phyloP scores from a whole-genome alignment of 2,888 invertebrate genomes.

The Dynastes grantii region DNA sequence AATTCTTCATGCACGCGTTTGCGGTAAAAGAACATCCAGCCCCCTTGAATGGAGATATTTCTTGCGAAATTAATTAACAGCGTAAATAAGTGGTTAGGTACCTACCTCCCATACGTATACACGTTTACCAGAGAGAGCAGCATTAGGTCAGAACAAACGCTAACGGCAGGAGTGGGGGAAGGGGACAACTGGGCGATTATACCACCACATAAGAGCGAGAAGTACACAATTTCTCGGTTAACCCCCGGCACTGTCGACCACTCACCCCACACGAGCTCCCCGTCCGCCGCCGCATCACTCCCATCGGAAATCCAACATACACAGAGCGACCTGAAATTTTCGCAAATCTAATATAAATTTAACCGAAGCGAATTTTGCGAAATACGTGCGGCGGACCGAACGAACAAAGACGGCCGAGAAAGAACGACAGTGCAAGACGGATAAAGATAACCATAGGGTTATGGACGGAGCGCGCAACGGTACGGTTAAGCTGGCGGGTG shows the following conservation, averaged over 20 bases:
- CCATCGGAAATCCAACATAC: conserved; percentile 36
- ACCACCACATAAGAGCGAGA: conserved; percentile 6
- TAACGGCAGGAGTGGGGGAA: background rate
- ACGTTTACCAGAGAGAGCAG: background rate
- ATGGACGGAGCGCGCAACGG: background rate
- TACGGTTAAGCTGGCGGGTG: conserved; percentile 13
- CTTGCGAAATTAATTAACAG: conserved; percentile 23
- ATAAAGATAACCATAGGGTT: conserved; percentile 27
- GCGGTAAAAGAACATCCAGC: conserved; percentile 3
- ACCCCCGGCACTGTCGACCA: background rate
- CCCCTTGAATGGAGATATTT: conserved; percentile 12
- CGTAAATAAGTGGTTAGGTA: conserved; percentile 20
- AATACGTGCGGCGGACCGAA: conserved; percentile 18
- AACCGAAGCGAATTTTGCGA: conserved; percentile 58
- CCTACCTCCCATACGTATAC: background rate
- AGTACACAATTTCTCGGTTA: conserved; percentile 30
- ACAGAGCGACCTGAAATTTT: conserved; percentile 52
- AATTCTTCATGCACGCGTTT: conserved; percentile 7
- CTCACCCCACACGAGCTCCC: background rate
- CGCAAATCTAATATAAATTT: conserved; percentile 68
- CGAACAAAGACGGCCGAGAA: conserved; percentile 20
- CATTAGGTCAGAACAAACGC: background rate
- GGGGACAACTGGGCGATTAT: conserved; percentile 19
- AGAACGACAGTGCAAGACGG: conserved; percentile 9
- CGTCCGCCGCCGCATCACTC: background rate